phyloP scores from a whole-genome alignment of 2,797 vertebrate species.

The Antrozous pallidus region DNA sequence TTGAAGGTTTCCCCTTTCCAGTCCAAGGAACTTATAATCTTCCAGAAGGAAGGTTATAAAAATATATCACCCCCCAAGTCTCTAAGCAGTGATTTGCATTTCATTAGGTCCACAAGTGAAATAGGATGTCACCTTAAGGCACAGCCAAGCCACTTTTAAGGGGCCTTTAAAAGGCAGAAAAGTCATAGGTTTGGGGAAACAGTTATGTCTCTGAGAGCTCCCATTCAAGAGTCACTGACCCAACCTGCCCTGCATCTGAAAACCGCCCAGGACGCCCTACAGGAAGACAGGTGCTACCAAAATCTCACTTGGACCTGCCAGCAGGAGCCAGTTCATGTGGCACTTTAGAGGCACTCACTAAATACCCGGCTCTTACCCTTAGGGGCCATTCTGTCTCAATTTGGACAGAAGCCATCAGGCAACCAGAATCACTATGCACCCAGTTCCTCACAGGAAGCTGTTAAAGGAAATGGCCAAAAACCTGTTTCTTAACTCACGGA shows the following conservation, averaged over 20 bases:
- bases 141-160: background rate
- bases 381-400: background rate
- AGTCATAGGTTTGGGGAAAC: background rate
- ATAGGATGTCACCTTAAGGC: background rate
- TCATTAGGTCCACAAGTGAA: background rate
- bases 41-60: slow-evolving; percentile 50
- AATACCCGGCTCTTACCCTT: background rate
- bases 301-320: background rate
- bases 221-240: background rate
- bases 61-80: background rate
- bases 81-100: slow-evolving; percentile 6
- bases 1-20: slow-evolving; percentile 13
- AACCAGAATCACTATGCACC: background rate
- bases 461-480: background rate
- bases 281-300: accelerated
- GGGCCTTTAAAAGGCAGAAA: background rate
- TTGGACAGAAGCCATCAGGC: background rate
- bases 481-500: background rate
- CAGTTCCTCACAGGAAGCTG: background rate
- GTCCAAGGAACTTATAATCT: slow-evolving; percentile 30
- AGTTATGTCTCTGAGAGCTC: background rate
- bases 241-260: background rate
- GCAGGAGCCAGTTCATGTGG: accelerated
- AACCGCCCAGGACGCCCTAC: background rate
- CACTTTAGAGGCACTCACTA: background rate